Base-by-base conservation (phyloP, 2,888 invertebrate genomes). In the Drosophila crucigera region DNA sequence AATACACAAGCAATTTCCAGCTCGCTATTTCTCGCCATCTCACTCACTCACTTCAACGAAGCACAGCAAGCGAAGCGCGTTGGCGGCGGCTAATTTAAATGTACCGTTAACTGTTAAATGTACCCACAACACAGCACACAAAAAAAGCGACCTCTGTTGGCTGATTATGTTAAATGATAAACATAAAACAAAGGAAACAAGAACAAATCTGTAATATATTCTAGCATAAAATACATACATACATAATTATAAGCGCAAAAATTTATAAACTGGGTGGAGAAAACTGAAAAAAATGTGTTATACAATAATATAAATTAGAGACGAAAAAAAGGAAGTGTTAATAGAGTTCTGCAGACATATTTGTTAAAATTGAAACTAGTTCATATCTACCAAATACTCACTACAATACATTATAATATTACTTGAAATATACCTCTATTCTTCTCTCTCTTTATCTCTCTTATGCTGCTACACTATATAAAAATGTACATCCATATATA, bases 191-290 rank as follows among this genome's bases (percentile, higher is more conserved):
- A 67, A 30, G 35, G 25, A 33, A 37, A 49, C 28, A 55, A 55
- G 16, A 22, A 73, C 39, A 82, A 71, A 82, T 79, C 68, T 84
- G 83, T 87, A 83, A 83, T 73, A 87, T 87, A 84, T 74, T 73
- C 50, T 84, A 84, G 86, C 68, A 65, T 84, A 85, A 87, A 47
- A 7, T 47, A 47, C 25, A 56, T 39, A 39, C 56, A 85, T 86
- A 80, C 47, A 82, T 83, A 85, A 89, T 88, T 83, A 81, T 87
- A 87, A 87, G 86, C 63, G 76, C 72, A 84, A 78, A 84, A 84
- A 82, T 68, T 85, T 90, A 84, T 82, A 93, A 93, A 92, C 85
- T 93, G 93, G 93, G 93, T 93, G 93, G 93, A 93, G 93, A 92
- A 92, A 55, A 92, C 90, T 90, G 83, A 82, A 75, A 77, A 69